Evolutionary conservation across 2,888 invertebrate species (phyloP).

Genomic region (Apocheima hispidaria): DNA sequence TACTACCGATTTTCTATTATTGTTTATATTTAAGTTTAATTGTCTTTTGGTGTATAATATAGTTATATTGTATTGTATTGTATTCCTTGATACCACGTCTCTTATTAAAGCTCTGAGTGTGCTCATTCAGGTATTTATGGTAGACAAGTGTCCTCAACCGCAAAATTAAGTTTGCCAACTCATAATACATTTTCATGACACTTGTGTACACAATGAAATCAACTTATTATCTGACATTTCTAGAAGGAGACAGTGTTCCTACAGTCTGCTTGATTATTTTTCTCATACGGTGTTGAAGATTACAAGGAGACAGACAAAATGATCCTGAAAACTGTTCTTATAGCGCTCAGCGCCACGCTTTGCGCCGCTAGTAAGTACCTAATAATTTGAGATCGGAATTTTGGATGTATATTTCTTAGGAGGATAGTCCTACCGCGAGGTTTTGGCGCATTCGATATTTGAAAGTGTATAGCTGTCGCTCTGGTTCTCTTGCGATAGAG

Average conservation of each 20-base stretch:
- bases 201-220: conserved; percentile 17
- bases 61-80: no score
- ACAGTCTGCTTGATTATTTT: background rate
- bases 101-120: no score
- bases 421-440: no score
- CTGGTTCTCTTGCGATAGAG: no score
- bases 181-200: conserved; percentile 8
- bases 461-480: no score
- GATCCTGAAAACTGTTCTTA: background rate
- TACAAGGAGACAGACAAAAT: background rate
- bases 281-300: conserved; percentile 11
- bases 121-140: background rate
- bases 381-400: background rate
- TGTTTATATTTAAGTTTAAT: no score
- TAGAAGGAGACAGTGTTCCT: conserved; percentile 3
- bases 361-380: conserved; percentile 12
- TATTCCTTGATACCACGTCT: no score
- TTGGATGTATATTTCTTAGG: background rate
- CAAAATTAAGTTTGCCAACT: conserved; percentile 8
- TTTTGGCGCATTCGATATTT: no score
- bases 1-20: no score
- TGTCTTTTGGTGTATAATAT: no score
- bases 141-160: background rate
- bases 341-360: background rate
- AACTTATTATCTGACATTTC: conserved; percentile 9